These are phyloP conservation scores for Eremophila alpestris DNA, from an alignment of 2,797 vertebrate genomes.

Conservation along the genomic window DNA sequence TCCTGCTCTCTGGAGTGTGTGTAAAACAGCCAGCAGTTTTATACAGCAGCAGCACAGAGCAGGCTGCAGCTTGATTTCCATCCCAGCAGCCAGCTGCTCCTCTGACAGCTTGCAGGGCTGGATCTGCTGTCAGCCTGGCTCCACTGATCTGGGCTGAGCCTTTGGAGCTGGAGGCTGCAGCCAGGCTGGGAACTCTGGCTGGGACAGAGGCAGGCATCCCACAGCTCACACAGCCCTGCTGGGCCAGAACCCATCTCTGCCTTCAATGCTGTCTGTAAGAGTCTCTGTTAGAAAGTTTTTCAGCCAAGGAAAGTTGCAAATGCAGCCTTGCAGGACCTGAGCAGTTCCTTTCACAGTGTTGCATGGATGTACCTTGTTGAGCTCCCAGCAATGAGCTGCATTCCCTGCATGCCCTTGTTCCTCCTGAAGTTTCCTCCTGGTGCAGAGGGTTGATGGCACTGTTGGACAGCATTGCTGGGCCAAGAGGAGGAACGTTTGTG, in stretches of 20 bases:
- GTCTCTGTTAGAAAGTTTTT: not conserved
- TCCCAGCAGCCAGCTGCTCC: slow-evolving; percentile 18
- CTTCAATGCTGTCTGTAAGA: not conserved
- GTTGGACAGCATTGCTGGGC: not conserved
- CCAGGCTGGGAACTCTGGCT: not conserved
- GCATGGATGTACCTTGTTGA: not conserved
- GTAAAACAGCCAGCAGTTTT: slow-evolving; percentile 11
- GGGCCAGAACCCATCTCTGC: not conserved
- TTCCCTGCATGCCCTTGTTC: not conserved
- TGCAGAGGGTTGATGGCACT: not conserved
- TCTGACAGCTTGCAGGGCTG: not conserved
- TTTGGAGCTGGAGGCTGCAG: not conserved
- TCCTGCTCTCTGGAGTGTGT: not conserved
- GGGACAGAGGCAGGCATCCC: not conserved
- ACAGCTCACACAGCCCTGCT: not conserved
- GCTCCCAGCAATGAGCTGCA: not conserved
- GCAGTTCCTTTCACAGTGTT: not conserved
- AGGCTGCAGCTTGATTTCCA: slow-evolving; percentile 28
- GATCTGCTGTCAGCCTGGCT: not conserved
- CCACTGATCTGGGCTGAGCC: not conserved
- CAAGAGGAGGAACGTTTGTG: not conserved
- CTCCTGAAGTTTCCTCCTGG: not conserved
- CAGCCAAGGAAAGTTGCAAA: not conserved
- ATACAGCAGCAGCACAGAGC: not conserved
- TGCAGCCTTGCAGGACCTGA: not conserved